Base-by-base conservation (phyloP, 2,888 invertebrate species). In the Philaethria dido region DNA sequence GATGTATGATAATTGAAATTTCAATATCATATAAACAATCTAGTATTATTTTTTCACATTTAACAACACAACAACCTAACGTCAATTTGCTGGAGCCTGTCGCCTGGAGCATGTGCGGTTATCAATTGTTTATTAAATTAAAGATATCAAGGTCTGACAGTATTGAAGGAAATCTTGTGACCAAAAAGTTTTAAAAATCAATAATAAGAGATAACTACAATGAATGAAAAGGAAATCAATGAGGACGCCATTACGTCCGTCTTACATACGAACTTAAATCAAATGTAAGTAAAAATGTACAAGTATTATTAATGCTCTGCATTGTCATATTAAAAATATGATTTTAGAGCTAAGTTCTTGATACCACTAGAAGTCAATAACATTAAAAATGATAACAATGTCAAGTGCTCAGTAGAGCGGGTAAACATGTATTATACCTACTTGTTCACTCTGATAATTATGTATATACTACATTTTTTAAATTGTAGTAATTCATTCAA, bases 301-400 rank as follows among this genome's bases (percentile, higher is more conserved):
- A 9, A 25, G 29, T 20, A 33, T 55, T 39, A n/a, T 20, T 39
- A 55, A 18, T 42, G 6, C 39, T 42, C n/a, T n/a, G n/a, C 9
- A 57, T n/a, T 25, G n/a, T 57, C 39, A 42, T 39, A 39, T 47
- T 47, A 48, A 48, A 29, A 42, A 29, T 44, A 14, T 59, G 33
- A 57, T 62, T 62, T 63, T 55, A 22, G 62, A 62, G 54, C 48
- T 54, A 48, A 63, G 50, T 50, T 61, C 54, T 18, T n/a, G 70
- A 70, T 73, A 72, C 64, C 55, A 48, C 45, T 73, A 75, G 75
- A 83, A 80, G 86, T 88, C 87, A 87, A 82, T 84, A 84, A 80
- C 84, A 83, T 83, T 77, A 75, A 72, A 29, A 71, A 72, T 70
- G 88, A 88, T 88, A 88, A 87, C 78, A 78, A 75, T 80, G 82